Conservation (phyloP, 1,140 invertebrate genomes). For the Micrasema minimum region DNA sequence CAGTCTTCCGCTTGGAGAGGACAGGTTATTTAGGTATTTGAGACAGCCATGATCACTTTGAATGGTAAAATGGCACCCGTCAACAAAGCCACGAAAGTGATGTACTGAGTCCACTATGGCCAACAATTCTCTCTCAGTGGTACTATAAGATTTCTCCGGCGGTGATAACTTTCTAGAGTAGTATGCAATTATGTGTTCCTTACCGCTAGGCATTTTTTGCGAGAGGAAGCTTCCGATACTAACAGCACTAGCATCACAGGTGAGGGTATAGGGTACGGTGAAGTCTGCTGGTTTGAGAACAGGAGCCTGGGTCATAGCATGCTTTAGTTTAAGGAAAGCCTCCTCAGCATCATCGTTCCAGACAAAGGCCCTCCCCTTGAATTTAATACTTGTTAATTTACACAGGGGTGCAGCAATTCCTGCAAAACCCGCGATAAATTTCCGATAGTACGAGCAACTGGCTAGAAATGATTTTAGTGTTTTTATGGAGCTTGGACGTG, state of each 20-base stretch:
- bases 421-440: background rate
- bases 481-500: background rate
- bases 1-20: background rate
- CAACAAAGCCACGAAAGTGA: background rate
- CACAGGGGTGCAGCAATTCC: background rate
- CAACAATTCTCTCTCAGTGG: background rate
- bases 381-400: background rate
- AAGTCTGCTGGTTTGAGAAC: background rate
- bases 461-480: background rate
- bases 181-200: background rate
- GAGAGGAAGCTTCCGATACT: background rate
- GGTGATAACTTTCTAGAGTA: background rate
- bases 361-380: background rate
- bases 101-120: background rate
- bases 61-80: background rate
- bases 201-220: background rate
- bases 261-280: background rate
- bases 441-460: background rate
- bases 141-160: background rate
- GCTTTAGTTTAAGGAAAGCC: background rate
- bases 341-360: no score
- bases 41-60: background rate
- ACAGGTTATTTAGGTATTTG: background rate
- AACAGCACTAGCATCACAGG: background rate
- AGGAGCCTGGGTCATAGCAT: background rate